Conservation (phyloP, 2,888 invertebrate species). For the Nipponacmea schrenckii region DNA sequence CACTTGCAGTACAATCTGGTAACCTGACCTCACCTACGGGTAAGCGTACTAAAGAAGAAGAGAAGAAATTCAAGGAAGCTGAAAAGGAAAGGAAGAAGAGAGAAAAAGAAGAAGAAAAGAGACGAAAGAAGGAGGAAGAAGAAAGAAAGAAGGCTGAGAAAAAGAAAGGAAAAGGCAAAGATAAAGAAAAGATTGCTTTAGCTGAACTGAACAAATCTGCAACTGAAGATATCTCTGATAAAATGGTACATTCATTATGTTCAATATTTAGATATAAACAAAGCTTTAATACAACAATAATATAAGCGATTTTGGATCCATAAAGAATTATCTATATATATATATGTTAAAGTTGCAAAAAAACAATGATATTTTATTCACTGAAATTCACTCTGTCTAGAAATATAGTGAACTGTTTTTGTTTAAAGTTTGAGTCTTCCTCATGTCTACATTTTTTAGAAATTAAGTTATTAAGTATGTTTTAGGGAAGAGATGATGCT, state of each 20-base stretch:
- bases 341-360: no score
- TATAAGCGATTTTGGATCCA: no score
- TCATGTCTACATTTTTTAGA: no score
- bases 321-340: no score
- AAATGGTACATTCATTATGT: slow-evolving; percentile 22
- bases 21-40: slow-evolving; percentile 17
- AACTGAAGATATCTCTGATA: slow-evolving; percentile 36
- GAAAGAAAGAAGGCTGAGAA: slow-evolving; percentile 36
- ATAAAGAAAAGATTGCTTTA: slow-evolving; percentile 21
- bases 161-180: slow-evolving; percentile 67
- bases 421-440: no score
- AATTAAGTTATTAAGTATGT: not conserved
- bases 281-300: no score
- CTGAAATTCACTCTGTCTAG: no score
- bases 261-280: no score
- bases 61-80: slow-evolving; percentile 51
- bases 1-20: not conserved
- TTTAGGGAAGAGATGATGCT: slow-evolving; percentile 37
- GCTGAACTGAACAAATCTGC: slow-evolving; percentile 27
- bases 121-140: slow-evolving; percentile 41
- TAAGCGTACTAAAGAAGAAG: slow-evolving; percentile 60
- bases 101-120: slow-evolving; percentile 44
- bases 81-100: slow-evolving; percentile 48
- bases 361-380: no score
- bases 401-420: no score